Evolutionary conservation across 2,113 vertebrate genomes (phyloP), one percentile per base, ranked within the genome.

Genomic region (Variabilichromis moorii): DNA sequence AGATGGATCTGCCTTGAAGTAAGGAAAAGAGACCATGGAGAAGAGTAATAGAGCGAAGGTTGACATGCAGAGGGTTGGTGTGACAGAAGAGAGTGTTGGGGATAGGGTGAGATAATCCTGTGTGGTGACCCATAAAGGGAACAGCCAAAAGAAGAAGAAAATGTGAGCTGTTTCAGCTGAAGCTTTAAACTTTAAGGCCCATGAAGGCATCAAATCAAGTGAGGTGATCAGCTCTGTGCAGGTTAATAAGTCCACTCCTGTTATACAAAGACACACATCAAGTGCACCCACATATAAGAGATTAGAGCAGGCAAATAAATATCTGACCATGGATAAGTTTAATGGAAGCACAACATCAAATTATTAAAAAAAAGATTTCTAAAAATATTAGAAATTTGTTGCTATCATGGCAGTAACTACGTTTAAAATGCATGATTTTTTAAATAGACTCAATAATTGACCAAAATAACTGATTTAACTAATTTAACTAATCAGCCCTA

Each of bases 251-350:
- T 76, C 71, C 16, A 12, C 9, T 50, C 42, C 42, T 8, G 9
- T 26, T 28, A 45, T 11, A 50, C 21, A 73, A 71, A 73, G 24
- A 76, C 8, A 50, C 9, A 47, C 6, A 37, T 24, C 2, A 71
- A 45, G 13, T 37, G 7, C n/a, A 40, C 0, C 11, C 2, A 68
- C 37, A 42, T 40, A 71, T 42, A 13, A 71, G n/a, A 14, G 66
- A 42, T 2, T 0, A 42, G 8, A 42, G 35, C 37, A 42, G 13
- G 37, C 42, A 12, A 76, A 76, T 0, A 2, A 50, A 31, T 42
- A 16, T 50, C 16, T 50, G 9, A 50, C 24, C 24, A 28, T 5
- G 0, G 42, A 31, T 17, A 28, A 26, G 24, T 0, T 45, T 7
- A 73, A 45, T 26, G 13, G 19, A 68, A 68, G 31, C 19, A 40